Conservation (phyloP, 2,113 vertebrate species). For the Mesitornis unicolor region DNA sequence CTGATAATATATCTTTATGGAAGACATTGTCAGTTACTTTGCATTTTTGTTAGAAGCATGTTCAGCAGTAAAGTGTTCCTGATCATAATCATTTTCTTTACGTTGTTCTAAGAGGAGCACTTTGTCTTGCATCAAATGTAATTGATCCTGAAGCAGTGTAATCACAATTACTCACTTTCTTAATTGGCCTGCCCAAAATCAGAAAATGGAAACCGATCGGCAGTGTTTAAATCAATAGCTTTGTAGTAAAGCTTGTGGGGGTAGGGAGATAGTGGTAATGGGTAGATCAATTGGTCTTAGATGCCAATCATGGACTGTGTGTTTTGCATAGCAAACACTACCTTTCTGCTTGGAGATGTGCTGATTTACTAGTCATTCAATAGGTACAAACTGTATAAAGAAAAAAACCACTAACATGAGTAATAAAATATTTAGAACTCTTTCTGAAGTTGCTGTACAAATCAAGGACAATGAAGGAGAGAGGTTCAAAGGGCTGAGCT, state of each 20-base stretch:
- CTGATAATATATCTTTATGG: background rate
- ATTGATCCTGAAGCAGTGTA: conserved; percentile 92
- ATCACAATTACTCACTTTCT: conserved; percentile 98
- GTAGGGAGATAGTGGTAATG: conserved; percentile 83
- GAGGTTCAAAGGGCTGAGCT: background rate
- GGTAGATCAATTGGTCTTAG: conserved; percentile 86
- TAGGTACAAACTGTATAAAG: conserved; percentile 34
- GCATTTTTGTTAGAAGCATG: conserved; percentile 38
- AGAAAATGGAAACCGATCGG: conserved; percentile 94
- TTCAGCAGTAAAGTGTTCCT: conserved; percentile 52
- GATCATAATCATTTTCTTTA: conserved; percentile 74
- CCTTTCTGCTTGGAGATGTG: conserved; percentile 65
- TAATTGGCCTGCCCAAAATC: conserved; percentile 98
- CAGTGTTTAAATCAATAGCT: conserved; percentile 88
- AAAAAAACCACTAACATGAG: background rate
- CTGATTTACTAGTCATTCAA: conserved; percentile 42
- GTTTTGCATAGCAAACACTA: conserved; percentile 81
- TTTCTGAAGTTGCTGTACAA: conserved; percentile 3
- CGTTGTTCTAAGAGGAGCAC: conserved; percentile 75
- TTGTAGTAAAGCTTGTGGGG: conserved; percentile 88
- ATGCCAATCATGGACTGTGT: conserved; percentile 80
- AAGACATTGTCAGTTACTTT: conserved; percentile 34
- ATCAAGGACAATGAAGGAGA: background rate
- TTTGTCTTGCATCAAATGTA: conserved; percentile 86
- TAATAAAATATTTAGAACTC: conserved; percentile 45